These are phyloP conservation scores for Ips nitidus DNA, from an alignment of 1,140 invertebrate species.

Conservation along the genomic window DNA sequence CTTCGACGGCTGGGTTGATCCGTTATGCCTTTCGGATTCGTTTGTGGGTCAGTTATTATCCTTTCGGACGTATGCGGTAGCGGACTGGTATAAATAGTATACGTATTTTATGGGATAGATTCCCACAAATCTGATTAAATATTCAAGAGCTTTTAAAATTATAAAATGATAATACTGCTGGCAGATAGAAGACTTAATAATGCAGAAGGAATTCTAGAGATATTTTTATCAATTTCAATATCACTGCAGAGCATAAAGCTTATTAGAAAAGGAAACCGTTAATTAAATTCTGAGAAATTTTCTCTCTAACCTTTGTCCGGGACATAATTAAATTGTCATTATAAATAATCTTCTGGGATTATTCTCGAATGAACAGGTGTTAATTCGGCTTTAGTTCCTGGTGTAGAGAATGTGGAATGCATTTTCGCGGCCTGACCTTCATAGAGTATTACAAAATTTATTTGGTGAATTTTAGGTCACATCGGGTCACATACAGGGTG, in stretches of 20 bases:
- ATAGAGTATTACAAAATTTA: background rate
- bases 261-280: slow-evolving; percentile 16
- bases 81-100: no score
- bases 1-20: slow-evolving; percentile 3
- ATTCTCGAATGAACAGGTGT: slow-evolving; percentile 13
- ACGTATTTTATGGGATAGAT: no score
- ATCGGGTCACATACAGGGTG: no score
- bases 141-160: no score
- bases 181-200: no score
- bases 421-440: background rate
- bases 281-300: slow-evolving; percentile 8
- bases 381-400: slow-evolving; percentile 7
- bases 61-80: background rate
- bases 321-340: slow-evolving; percentile 23
- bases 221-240: no score
- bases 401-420: background rate
- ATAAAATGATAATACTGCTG: no score
- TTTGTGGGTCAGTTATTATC: slow-evolving; percentile 16
- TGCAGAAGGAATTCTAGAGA: no score
- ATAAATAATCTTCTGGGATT: slow-evolving; percentile 18
- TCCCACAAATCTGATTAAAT: no score
- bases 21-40: slow-evolving; percentile 1
- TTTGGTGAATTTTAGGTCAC: background rate
- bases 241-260: background rate
- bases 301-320: background rate